Percentiles rank a stretch among this genome's conserved stretches.
These are phyloP conservation scores for Drosophila truncata DNA, from an alignment of 1,140 invertebrate genomes.

Conservation along the genomic window DNA sequence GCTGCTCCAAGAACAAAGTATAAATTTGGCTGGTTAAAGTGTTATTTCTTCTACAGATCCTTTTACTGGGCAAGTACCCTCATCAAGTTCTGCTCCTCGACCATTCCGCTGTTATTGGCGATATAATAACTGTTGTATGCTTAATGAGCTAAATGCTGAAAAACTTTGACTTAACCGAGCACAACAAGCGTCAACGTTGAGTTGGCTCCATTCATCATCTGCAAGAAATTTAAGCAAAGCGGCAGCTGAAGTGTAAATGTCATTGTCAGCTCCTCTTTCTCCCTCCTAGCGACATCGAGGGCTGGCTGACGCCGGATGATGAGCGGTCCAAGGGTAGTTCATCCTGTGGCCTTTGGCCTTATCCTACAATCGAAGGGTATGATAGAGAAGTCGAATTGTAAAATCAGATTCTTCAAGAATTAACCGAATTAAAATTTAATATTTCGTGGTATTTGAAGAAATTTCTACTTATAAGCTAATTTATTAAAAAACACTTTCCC, in stretches of 20 bases:
- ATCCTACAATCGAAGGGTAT: not conserved
- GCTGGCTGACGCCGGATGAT: not conserved
- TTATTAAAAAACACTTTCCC: not conserved
- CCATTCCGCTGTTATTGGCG: conserved; percentile 4
- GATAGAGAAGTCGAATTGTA: not conserved
- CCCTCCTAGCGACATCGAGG: not conserved
- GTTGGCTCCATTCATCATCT: conserved; percentile 67
- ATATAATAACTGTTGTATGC: conserved; percentile 35
- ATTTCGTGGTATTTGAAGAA: too few relatives aligned
- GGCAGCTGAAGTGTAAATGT: conserved; percentile 80
- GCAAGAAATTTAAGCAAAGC: conserved; percentile 62
- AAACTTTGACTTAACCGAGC: conserved; percentile 45
- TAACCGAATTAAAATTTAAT: too few relatives aligned
- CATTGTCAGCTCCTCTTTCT: conserved; percentile 60
- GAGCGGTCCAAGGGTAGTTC: not conserved
- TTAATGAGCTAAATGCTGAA: conserved; percentile 52
- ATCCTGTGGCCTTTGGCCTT: conserved; percentile 19
- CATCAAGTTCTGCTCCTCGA: not conserved
- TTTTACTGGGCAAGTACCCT: not conserved
- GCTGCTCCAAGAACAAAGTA: conserved; percentile 4
- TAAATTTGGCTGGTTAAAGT: conserved; percentile 5
- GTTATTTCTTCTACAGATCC: too few relatives aligned
- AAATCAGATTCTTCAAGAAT: too few relatives aligned
- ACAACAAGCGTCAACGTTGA: conserved; percentile 29
- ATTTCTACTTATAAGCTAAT: too few relatives aligned